Evolutionary conservation across 2,888 invertebrate genomes (phyloP).

Genomic region (Phytoseiulus persimilis): DNA sequence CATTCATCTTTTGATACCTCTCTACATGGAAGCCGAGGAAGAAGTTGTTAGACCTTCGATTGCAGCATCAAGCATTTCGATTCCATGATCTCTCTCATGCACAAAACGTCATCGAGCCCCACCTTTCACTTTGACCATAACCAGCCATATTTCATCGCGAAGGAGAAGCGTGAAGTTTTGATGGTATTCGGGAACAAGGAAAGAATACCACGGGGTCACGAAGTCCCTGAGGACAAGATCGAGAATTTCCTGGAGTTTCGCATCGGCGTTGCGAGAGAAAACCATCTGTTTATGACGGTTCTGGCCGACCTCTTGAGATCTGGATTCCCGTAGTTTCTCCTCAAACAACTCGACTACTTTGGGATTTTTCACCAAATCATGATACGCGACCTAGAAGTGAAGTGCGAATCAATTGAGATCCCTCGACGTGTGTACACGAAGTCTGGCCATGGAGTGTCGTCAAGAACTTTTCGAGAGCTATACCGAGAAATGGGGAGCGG

Average conservation of each 20-base stretch:
- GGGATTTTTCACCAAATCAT: conserved; percentile 11
- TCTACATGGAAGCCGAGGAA: too few relatives aligned
- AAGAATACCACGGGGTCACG: conserved; percentile 65
- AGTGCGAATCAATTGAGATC: too few relatives aligned
- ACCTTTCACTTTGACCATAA: conserved; percentile 56
- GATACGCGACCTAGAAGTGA: background rate
- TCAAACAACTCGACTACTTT: conserved; percentile 27
- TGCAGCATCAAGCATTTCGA: too few relatives aligned
- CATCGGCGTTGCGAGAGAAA: conserved; percentile 66
- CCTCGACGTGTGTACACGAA: too few relatives aligned
- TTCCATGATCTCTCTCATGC: background rate
- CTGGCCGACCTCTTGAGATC: background rate
- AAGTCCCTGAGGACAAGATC: conserved; percentile 72
- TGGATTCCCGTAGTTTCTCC: conserved; percentile 14
- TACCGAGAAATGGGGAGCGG: too few relatives aligned
- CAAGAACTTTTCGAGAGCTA: too few relatives aligned
- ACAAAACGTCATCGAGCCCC: background rate
- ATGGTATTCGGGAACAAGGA: conserved; percentile 61
- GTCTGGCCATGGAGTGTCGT: too few relatives aligned
- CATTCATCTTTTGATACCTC: conserved; percentile 65
- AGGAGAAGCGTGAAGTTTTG: conserved; percentile 50
- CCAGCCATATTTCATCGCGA: conserved; percentile 66
- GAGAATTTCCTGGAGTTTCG: conserved; percentile 69
- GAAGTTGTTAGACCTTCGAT: conserved; percentile 52
- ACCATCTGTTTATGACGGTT: conserved; percentile 12